Percentiles rank a stretch among this genome's conserved stretches.
These are phyloP conservation scores for Ceramica pisi DNA, from an alignment of 2,888 invertebrate species.

Conservation along the genomic window DNA sequence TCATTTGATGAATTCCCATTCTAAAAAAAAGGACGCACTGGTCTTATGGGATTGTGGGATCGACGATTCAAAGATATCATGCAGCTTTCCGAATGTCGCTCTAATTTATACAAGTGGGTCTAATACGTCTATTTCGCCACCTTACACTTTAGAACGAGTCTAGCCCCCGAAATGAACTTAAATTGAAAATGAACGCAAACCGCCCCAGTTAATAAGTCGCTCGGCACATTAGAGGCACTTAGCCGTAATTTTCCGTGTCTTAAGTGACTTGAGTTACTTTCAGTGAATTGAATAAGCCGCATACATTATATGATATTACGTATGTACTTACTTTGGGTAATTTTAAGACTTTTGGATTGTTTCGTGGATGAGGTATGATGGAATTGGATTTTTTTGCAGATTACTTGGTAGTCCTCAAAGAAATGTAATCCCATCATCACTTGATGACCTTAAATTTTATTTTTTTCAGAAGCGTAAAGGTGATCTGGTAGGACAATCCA, in stretches of 20 bases:
- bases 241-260: slow-evolving; percentile 65
- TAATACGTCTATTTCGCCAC: slow-evolving; percentile 13
- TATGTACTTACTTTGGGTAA: slow-evolving; percentile 23
- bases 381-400: background rate
- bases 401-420: background rate
- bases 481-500: too few relatives aligned
- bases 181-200: slow-evolving; percentile 65
- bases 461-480: too few relatives aligned
- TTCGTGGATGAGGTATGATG: background rate
- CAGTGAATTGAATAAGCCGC: slow-evolving; percentile 57
- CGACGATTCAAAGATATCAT: too few relatives aligned
- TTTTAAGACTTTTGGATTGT: background rate
- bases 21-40: too few relatives aligned
- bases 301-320: slow-evolving; percentile 34
- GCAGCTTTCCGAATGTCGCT: too few relatives aligned
- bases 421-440: too few relatives aligned
- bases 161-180: slow-evolving; percentile 38
- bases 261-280: slow-evolving; percentile 58
- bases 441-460: too few relatives aligned
- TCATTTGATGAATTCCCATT: too few relatives aligned
- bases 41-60: too few relatives aligned
- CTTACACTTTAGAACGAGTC: slow-evolving; percentile 15
- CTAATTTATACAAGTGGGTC: too few relatives aligned
- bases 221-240: slow-evolving; percentile 71
- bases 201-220: slow-evolving; percentile 67